A percentile compares a stretch with the other conserved stretches of the same genome.
phyloP scores from a whole-genome alignment of 2,113 vertebrate genomes.

The Dolichallabes microphthalmus region DNA sequence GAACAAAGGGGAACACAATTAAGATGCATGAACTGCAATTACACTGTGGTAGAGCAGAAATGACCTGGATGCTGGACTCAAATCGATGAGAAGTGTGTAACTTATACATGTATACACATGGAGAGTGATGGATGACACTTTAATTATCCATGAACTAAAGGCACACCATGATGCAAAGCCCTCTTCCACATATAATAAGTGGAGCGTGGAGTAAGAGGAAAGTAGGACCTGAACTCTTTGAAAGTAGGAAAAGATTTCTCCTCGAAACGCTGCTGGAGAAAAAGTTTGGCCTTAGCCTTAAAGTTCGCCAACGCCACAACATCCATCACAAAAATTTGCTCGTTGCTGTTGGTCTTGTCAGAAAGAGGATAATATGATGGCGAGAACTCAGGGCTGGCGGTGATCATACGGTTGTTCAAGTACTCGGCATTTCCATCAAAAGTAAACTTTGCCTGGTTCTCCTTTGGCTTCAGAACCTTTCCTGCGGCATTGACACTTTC shows the following conservation, averaged over 20 bases:
- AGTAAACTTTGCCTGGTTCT: constrained; percentile 26
- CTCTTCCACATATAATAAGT: constrained; percentile 99
- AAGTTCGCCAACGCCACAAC: constrained; percentile 85
- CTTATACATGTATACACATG: too few relatives aligned
- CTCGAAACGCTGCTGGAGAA: constrained; percentile 90
- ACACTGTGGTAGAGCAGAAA: constrained; percentile 26
- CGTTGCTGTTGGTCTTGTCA: constrained; percentile 58
- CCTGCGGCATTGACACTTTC: not conserved
- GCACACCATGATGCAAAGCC: constrained; percentile 87
- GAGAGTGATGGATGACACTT: too few relatives aligned
- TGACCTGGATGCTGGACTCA: constrained; percentile 10
- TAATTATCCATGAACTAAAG: constrained; percentile 81
- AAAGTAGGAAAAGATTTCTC: constrained; percentile 92
- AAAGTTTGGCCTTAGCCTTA: constrained; percentile 95
- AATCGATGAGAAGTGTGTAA: constrained; percentile 3
- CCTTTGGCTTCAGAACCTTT: constrained; percentile 18
- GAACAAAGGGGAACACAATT: constrained; percentile 41
- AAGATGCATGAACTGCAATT: constrained; percentile 58
- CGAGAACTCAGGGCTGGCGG: constrained; percentile 42
- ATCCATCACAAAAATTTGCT: constrained; percentile 83
- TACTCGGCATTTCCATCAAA: constrained; percentile 42
- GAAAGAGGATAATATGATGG: constrained; percentile 56
- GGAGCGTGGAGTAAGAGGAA: constrained; percentile 88
- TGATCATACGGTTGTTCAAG: not conserved
- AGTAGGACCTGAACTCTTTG: constrained; percentile 90